Base-by-base conservation (phyloP, 2,797 vertebrate species). In the Sphaeramia orbicularis region DNA sequence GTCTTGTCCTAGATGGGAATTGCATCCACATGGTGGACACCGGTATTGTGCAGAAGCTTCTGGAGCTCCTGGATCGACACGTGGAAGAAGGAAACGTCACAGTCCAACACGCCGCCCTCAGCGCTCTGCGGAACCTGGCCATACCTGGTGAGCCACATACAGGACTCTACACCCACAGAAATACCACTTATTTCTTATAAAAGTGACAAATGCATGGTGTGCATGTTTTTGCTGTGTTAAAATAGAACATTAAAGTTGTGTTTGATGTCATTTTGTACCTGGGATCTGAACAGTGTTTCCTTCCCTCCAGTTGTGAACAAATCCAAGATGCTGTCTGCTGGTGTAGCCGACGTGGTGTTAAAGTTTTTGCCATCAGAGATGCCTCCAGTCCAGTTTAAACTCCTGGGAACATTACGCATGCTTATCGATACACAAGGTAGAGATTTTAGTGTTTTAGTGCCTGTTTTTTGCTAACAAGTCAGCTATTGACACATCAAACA, bases 11-110 rank as follows among this genome's bases (percentile, higher is more conserved):
- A 99, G 98, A 99, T 10, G 97, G 97, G 60, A 99, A 99, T 70
- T 99, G 97, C 83, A 99, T 99, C 88, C 97, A 99, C 92, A 99
- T 99, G 97, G 97, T 98, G 82, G 97, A 99, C 91, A 96, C 93
- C 0, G 97, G 97, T 13, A 99, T 99, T 40, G 98, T 99, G 78
- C 96, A 98, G 88, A 97, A 95, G 81, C 95, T 99, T 53, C 95
- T 96, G 88, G 96, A 96, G 71, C 94, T 99, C 82, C 79, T 99
- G 88, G 96, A 98, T 80, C 94, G 98, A 63, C 97, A 99, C 0
- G 96, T 97, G 0, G 96, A 97, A 55, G 97, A 99, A 37, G 98
- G 97, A 13, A 99, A 99, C 5, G 98, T 99, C 43, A 99, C 97
- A 0, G 98, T 99, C 3, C 98, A 99, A 41, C 98, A 99, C 0